phyloP scores from a whole-genome alignment of 1,140 invertebrate species.

The Leptinotarsa undecemlineata region DNA sequence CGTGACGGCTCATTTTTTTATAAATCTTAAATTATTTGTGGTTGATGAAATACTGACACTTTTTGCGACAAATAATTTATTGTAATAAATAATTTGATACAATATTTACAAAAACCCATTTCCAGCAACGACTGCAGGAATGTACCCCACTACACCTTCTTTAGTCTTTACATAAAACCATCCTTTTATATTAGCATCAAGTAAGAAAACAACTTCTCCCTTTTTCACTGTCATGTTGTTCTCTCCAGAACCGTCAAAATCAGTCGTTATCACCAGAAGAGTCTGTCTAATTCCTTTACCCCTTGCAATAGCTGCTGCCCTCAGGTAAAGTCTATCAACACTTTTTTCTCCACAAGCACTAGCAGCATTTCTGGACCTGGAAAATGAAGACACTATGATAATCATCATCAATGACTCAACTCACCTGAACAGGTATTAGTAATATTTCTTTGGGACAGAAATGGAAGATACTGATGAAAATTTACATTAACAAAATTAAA shows the following conservation, averaged over 20 bases:
- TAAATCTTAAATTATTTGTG: too few relatives aligned
- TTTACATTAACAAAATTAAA: too few relatives aligned
- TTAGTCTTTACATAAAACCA: conserved; percentile 75
- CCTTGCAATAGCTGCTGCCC: conserved; percentile 58
- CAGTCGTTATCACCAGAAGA: conserved; percentile 67
- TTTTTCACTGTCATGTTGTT: conserved; percentile 65
- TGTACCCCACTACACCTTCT: conserved; percentile 73
- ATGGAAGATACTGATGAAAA: too few relatives aligned
- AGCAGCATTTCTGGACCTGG: conserved; percentile 55
- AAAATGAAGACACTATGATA: conserved; percentile 31
- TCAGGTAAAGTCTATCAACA: conserved; percentile 71
- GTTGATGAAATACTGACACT: too few relatives aligned
- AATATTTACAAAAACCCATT: conserved; percentile 69
- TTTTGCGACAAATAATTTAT: conserved; percentile 1
- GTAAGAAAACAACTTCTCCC: conserved; percentile 73
- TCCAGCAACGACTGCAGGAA: conserved; percentile 74
- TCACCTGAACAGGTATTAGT: too few relatives aligned
- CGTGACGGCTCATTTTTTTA: too few relatives aligned
- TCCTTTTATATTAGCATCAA: conserved; percentile 57
- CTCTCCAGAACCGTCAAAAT: conserved; percentile 62
- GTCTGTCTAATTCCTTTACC: conserved; percentile 62
- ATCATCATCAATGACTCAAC: too few relatives aligned
- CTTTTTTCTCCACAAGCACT: conserved; percentile 65
- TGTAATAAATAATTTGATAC: conserved; percentile 30
- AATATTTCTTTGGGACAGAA: too few relatives aligned